These are phyloP conservation scores for Ennomos quercinarius DNA, from an alignment of 2,888 invertebrate genomes.

Conservation along the genomic window DNA sequence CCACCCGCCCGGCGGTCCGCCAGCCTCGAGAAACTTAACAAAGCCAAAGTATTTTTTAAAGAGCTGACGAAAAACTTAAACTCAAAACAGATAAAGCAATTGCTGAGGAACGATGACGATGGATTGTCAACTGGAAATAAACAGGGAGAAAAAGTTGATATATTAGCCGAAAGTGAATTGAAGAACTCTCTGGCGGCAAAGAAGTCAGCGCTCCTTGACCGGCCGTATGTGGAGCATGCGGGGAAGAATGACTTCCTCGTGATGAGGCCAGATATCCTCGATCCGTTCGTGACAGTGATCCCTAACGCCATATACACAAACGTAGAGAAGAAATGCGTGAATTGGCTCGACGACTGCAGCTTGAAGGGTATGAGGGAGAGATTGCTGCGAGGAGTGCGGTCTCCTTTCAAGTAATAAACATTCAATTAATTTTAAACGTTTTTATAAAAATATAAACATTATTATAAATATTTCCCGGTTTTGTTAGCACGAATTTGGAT, in stretches of 20 bases:
- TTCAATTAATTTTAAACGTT: neutral
- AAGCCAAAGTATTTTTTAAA: too few relatives aligned
- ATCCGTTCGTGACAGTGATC: slow-evolving; percentile 65
- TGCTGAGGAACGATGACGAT: slow-evolving; percentile 4
- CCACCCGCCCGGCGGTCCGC: too few relatives aligned
- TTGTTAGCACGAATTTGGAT: too few relatives aligned
- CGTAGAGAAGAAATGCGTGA: slow-evolving; percentile 69
- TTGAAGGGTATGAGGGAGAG: slow-evolving; percentile 59
- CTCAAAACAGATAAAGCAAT: slow-evolving; percentile 4
- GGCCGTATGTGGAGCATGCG: slow-evolving; percentile 55
- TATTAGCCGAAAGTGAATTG: slow-evolving; percentile 54
- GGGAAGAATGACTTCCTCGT: slow-evolving; percentile 70
- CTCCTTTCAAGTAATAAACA: slow-evolving; percentile 20
- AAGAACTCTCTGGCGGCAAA: slow-evolving; percentile 43
- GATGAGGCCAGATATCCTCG: slow-evolving; percentile 46
- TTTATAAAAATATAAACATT: neutral
- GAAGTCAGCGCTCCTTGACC: slow-evolving; percentile 54
- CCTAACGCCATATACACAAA: slow-evolving; percentile 70
- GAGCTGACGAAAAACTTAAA: too few relatives aligned
- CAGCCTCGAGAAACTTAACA: too few relatives aligned
- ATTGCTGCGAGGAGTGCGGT: slow-evolving; percentile 50
- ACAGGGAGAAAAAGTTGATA: neutral
- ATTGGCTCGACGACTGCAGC: slow-evolving; percentile 75
- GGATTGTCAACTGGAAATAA: neutral
- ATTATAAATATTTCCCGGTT: too few relatives aligned